Percentiles rank a stretch among this genome's conserved stretches.
phyloP scores from a whole-genome alignment of 2,113 vertebrate genomes.

The Daboia siamensis region DNA sequence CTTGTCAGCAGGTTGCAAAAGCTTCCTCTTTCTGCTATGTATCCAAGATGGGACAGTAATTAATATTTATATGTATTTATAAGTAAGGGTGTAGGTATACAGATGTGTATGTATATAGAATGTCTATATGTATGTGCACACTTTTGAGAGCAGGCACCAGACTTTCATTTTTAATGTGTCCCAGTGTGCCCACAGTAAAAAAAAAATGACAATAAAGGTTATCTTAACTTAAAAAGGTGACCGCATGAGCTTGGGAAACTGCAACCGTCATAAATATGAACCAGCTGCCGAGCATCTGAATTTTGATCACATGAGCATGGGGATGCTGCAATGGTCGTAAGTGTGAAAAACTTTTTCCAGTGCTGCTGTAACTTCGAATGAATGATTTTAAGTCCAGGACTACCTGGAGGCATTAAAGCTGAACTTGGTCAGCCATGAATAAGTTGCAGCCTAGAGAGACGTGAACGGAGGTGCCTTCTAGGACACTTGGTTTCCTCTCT shows the following conservation, averaged over 20 bases:
- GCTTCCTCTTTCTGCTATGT: no score
- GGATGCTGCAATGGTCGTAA: no score
- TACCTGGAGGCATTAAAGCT: not conserved
- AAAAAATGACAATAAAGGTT: no score
- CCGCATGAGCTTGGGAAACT: not conserved
- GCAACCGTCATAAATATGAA: not conserved
- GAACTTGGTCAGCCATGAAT: not conserved
- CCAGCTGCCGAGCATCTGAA: not conserved
- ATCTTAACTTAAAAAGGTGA: not conserved
- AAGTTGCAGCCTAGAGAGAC: not conserved
- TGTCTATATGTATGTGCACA: no score
- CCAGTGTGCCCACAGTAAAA: no score
- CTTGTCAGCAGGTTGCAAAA: not conserved
- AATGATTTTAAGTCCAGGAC: not conserved
- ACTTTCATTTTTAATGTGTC: no score
- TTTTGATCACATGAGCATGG: not conserved
- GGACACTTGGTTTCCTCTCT: not conserved
- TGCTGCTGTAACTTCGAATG: not conserved
- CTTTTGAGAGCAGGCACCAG: no score
- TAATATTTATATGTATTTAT: no score
- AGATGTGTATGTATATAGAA: no score
- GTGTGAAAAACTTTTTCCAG: not conserved
- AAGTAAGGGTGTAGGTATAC: no score
- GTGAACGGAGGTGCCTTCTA: not conserved
- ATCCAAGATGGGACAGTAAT: no score